Conservation (phyloP, 2,888 invertebrate species). For the Yponomeuta evonymella region DNA sequence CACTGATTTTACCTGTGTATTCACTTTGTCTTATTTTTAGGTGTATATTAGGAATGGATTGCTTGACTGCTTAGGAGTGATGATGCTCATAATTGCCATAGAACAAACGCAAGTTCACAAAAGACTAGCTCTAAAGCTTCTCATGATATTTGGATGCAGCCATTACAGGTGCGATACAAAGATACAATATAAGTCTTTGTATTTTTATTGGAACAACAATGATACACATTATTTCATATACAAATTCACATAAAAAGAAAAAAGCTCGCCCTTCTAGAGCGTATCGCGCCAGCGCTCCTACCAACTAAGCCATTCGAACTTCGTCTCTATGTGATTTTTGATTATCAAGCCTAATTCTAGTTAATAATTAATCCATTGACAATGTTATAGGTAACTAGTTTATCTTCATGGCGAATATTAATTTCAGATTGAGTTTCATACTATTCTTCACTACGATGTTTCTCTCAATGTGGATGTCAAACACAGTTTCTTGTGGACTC, state of each 20-base stretch:
- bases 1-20: neutral
- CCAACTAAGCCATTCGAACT: too few species aligned
- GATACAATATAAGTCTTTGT: neutral
- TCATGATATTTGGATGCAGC: conserved; percentile 53
- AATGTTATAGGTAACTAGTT: too few species aligned
- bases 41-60: conserved; percentile 41
- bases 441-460: conserved; percentile 49
- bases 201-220: too few species aligned
- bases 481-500: conserved; percentile 48
- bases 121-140: conserved; percentile 46
- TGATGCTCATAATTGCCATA: conserved; percentile 46
- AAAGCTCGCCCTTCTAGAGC: too few species aligned
- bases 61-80: conserved; percentile 44
- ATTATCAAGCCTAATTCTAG: too few species aligned
- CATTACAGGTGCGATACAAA: conserved; percentile 46
- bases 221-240: too few species aligned
- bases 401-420: neutral
- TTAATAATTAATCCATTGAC: too few species aligned
- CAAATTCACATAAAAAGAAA: too few species aligned
- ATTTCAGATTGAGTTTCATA: conserved; percentile 52
- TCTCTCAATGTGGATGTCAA: conserved; percentile 54
- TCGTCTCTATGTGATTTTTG: too few species aligned
- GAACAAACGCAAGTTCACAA: conserved; percentile 45
- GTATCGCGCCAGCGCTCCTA: too few species aligned
- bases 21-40: conserved; percentile 29